These are phyloP conservation scores for Indicator indicator DNA, from an alignment of 2,113 vertebrate genomes.

Conservation along the genomic window DNA sequence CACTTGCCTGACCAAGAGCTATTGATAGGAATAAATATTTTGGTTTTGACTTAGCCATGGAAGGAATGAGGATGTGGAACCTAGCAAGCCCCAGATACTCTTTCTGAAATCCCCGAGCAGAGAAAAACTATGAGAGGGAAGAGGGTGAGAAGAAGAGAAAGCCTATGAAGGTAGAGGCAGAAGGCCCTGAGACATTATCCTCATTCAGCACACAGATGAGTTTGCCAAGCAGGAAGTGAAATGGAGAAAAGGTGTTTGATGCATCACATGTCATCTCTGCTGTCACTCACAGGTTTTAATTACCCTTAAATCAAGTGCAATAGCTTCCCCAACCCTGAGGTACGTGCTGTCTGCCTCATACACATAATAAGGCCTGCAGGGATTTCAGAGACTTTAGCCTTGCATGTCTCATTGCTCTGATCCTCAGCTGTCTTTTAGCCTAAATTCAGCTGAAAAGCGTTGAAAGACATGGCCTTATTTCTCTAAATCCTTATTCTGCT, in stretches of 20 bases:
- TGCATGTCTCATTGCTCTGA: conserved; percentile 11
- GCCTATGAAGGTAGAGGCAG: background rate
- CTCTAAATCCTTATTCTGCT: conserved; percentile 13
- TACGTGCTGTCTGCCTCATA: conserved; percentile 16
- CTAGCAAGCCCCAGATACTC: background rate
- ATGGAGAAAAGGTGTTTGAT: background rate
- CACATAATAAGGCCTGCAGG: conserved; percentile 46
- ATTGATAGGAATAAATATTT: background rate
- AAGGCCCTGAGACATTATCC: background rate
- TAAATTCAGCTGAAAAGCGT: conserved; percentile 32
- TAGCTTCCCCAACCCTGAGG: conserved; percentile 46
- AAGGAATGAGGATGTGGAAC: background rate
- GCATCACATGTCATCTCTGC: conserved; percentile 12
- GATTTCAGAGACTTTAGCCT: conserved; percentile 59
- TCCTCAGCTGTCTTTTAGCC: conserved; percentile 53
- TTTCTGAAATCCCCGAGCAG: background rate
- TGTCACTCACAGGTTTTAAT: conserved; percentile 51
- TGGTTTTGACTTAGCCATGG: background rate
- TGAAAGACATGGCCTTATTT: conserved; percentile 25
- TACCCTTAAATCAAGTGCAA: conserved; percentile 65
- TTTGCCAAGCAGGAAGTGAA: background rate
- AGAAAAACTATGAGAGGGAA: background rate
- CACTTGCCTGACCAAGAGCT: background rate
- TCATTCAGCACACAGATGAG: conserved; percentile 44
- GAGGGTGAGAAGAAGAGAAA: background rate